Percentiles rank a stretch among this genome's conserved stretches.
Evolutionary conservation across 2,888 invertebrate species (phyloP).

Genomic region (Allygus modestus): DNA sequence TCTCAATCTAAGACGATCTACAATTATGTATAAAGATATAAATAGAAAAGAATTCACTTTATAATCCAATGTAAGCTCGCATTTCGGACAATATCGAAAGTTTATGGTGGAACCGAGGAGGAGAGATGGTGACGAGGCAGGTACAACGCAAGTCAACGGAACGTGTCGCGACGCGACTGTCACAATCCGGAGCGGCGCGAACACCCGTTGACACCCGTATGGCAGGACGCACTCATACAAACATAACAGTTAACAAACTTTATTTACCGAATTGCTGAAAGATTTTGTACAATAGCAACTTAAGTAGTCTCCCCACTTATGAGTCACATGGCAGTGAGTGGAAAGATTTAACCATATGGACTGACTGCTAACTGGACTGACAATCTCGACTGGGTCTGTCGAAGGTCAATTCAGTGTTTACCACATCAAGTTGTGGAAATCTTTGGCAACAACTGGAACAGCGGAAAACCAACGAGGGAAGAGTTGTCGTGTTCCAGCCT

Average conservation of each 20-base stretch:
- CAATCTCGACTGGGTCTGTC: background rate
- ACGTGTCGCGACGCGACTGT: background rate
- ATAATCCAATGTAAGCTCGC: constrained; percentile 64
- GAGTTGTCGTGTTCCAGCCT: background rate
- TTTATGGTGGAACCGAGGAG: constrained; percentile 2
- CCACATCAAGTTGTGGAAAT: too few relatives aligned
- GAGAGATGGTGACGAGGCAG: constrained; percentile 14
- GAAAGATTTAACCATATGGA: background rate
- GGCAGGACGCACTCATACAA: constrained; percentile 5
- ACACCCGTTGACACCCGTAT: background rate
- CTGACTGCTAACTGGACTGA: background rate
- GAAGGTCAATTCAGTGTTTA: too few relatives aligned
- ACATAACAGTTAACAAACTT: background rate
- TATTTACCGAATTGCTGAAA: background rate
- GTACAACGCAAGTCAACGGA: background rate
- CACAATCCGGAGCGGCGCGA: background rate
- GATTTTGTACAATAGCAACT: constrained; percentile 1
- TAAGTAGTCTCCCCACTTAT: background rate
- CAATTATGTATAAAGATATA: constrained; percentile 63
- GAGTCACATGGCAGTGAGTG: constrained; percentile 5
- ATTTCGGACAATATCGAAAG: constrained; percentile 64
- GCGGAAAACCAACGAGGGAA: background rate
- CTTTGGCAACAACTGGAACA: background rate
- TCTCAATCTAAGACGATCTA: constrained; percentile 51
- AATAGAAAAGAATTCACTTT: constrained; percentile 62